These are phyloP conservation scores for Prunella strophiata DNA, from an alignment of 2,797 vertebrate species.

Conservation along the genomic window DNA sequence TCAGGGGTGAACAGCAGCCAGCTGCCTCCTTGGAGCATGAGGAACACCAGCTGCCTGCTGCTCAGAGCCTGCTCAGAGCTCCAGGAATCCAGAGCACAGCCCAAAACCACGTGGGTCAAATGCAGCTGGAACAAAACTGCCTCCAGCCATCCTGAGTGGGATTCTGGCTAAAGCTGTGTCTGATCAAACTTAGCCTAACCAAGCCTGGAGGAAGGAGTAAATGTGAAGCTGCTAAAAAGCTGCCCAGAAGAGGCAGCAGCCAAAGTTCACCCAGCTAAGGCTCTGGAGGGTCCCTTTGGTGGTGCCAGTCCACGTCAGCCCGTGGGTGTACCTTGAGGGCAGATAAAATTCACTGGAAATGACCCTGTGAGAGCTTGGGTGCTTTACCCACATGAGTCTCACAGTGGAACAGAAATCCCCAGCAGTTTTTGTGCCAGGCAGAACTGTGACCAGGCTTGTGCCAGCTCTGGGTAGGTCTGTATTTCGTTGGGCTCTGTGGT, in stretches of 20 bases:
- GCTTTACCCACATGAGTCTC: background rate
- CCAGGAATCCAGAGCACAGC: background rate
- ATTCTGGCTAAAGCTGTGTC: background rate
- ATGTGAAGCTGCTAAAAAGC: background rate
- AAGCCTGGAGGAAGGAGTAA: background rate
- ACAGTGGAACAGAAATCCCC: background rate
- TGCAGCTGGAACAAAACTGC: background rate
- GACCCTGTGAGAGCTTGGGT: background rate
- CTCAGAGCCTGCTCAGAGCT: background rate
- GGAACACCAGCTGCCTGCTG: background rate
- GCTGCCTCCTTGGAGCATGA: background rate
- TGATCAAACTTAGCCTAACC: background rate
- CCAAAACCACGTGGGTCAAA: accelerated
- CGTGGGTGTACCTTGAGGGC: background rate
- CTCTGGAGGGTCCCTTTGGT: background rate
- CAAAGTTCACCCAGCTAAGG: background rate
- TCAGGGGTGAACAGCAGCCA: background rate
- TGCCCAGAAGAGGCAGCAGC: background rate
- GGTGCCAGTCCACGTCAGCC: background rate
- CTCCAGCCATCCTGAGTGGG: background rate
- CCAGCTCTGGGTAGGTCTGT: background rate
- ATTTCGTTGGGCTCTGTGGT: background rate
- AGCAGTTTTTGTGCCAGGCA: background rate
- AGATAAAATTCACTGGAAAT: background rate
- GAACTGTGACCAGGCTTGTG: background rate